Evolutionary conservation across 2,113 vertebrate genomes (phyloP).

Genomic region (Scomber colias): DNA sequence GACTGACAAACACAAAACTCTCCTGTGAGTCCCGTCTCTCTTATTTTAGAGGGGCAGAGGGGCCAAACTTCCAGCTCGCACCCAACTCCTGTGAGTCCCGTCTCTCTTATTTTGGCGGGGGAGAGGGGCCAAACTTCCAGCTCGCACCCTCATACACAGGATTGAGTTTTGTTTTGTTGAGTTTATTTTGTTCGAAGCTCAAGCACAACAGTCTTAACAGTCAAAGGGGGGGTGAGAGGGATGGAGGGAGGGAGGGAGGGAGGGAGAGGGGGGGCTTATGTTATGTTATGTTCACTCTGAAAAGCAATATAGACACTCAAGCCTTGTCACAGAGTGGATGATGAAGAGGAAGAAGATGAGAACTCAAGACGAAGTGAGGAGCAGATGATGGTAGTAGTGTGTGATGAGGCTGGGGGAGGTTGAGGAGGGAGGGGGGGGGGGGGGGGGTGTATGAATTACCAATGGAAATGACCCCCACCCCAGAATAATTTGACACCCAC

Average conservation of each 20-base stretch:
- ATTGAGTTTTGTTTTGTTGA: neutral
- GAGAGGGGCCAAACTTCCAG: neutral
- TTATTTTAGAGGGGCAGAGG: neutral
- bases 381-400: constrained; percentile 38
- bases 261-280: too few species aligned
- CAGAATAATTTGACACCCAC: constrained; percentile 29
- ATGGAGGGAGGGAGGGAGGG: too few species aligned
- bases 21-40: neutral
- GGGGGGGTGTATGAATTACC: neutral
- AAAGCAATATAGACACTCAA: constrained; percentile 41
- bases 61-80: neutral
- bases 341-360: constrained; percentile 21
- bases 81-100: neutral
- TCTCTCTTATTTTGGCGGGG: neutral
- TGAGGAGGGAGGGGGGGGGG: neutral
- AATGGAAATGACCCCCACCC: constrained; percentile 29
- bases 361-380: constrained; percentile 38
- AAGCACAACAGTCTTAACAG: constrained; percentile 72
- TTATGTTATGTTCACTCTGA: constrained; percentile 31
- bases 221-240: constrained; percentile 38
- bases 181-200: constrained; percentile 75
- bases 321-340: constrained; percentile 40
- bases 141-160: neutral
- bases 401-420: neutral
- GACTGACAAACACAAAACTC: neutral